A percentile compares a stretch with the other conserved stretches of the same genome.
Conservation (phyloP, 2,888 invertebrate genomes). For the Hemistola chrysoprasaria region DNA sequence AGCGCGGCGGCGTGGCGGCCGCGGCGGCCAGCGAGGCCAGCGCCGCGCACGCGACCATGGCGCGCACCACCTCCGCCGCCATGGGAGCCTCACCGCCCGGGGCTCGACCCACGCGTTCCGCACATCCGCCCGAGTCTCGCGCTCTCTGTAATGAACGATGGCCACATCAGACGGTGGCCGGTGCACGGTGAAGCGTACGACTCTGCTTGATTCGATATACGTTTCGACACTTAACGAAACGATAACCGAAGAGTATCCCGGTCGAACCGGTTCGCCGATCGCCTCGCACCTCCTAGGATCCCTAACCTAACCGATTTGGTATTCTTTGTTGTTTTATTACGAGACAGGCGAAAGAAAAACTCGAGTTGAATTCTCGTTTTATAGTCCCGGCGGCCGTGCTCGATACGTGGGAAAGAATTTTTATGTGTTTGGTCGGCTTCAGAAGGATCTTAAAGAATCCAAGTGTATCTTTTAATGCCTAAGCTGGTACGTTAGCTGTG, state of each 20-base stretch:
- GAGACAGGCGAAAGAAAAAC: constrained; percentile 52
- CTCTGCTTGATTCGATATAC: constrained; percentile 43
- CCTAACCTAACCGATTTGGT: constrained; percentile 68
- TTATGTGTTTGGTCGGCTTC: constrained; percentile 22
- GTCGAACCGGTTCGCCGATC: constrained; percentile 67
- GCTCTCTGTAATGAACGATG: constrained; percentile 57
- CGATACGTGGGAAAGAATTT: constrained; percentile 42
- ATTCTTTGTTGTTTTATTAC: constrained; percentile 66
- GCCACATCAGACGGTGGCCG: constrained; percentile 45
- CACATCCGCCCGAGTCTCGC: constrained; percentile 54
- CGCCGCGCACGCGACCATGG: constrained; percentile 60
- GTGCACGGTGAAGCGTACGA: constrained; percentile 38
- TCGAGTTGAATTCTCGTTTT: constrained; percentile 39
- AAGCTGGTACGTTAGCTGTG: too few species aligned
- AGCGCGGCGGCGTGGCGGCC: constrained; percentile 54
- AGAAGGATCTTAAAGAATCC: constrained; percentile 8
- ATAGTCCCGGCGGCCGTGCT: constrained; percentile 36
- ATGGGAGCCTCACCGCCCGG: constrained; percentile 70
- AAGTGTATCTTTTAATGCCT: too few species aligned
- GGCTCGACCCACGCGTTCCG: constrained; percentile 51
- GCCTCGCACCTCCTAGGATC: constrained; percentile 62
- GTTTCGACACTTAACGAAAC: constrained; percentile 52
- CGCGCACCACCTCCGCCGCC: constrained; percentile 57
- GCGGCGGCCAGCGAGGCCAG: constrained; percentile 50
- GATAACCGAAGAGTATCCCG: constrained; percentile 62